Conservation (phyloP, 2,797 vertebrate species). For the Alauda arvensis region DNA sequence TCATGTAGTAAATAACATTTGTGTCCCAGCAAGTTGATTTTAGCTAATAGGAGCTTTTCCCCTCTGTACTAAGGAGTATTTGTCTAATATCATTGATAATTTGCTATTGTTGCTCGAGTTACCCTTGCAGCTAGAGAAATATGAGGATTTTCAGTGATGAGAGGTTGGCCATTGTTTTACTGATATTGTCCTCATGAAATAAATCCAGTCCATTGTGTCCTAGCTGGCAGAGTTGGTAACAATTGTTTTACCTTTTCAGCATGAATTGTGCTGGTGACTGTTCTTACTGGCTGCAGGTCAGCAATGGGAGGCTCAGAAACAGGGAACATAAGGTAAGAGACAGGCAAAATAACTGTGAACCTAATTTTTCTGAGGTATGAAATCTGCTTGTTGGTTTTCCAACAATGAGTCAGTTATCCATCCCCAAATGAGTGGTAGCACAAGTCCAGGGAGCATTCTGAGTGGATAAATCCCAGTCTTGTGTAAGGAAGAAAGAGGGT, state of each 20-base stretch:
- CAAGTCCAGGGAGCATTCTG: background rate
- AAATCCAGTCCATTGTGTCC: background rate
- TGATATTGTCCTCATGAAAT: background rate
- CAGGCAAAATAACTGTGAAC: background rate
- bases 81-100: background rate
- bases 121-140: background rate
- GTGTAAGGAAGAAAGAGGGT: background rate
- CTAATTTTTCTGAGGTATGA: background rate
- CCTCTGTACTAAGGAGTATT: background rate
- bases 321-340: background rate
- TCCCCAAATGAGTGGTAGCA: background rate
- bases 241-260: background rate
- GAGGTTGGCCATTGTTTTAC: background rate
- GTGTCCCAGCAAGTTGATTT: background rate
- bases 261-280: background rate
- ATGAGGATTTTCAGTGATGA: background rate
- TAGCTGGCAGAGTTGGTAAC: background rate
- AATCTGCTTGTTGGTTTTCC: background rate
- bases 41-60: background rate
- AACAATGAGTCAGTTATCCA: background rate
- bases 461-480: background rate
- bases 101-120: background rate
- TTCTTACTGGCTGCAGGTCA: background rate
- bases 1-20: background rate
- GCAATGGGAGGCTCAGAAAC: background rate